A percentile compares a stretch with the other conserved stretches of the same genome.
These are phyloP conservation scores for Pipistrellus kuhlii DNA, from an alignment of 2,797 vertebrate species.

Conservation along the genomic window DNA sequence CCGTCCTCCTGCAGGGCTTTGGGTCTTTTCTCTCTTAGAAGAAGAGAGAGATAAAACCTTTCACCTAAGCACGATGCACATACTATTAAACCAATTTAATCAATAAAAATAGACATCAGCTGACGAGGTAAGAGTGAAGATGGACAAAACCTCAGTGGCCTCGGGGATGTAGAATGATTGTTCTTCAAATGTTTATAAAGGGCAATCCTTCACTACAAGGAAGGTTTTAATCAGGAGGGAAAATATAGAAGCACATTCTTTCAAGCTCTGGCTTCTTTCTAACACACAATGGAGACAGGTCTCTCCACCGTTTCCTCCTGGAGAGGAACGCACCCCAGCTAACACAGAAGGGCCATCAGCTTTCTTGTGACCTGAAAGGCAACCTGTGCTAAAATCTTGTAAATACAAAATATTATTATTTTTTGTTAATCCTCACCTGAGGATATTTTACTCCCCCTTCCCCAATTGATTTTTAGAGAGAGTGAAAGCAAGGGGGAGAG, in stretches of 20 bases:
- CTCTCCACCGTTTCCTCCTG: background rate
- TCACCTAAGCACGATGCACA: constrained; percentile 14
- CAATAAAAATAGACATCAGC: background rate
- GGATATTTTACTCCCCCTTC: no score
- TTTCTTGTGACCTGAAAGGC: background rate
- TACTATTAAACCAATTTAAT: background rate
- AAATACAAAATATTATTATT: background rate
- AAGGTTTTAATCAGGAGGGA: background rate
- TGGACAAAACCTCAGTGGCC: background rate
- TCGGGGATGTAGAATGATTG: background rate
- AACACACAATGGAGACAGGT: background rate
- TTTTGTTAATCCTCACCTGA: no score
- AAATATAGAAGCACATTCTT: background rate
- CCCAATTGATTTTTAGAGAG: no score
- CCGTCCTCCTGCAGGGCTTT: background rate
- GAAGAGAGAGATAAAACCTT: background rate
- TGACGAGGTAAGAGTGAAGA: background rate
- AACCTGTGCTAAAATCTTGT: background rate
- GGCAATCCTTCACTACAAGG: background rate
- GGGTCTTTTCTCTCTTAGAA: background rate
- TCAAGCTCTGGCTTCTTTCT: background rate
- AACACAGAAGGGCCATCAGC: background rate
- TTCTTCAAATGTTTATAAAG: background rate
- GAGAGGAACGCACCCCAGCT: background rate
- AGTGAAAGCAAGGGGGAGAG: no score